Percentiles rank a stretch among this genome's conserved stretches.
Evolutionary conservation across 2,888 invertebrate species (phyloP).

Genomic region (Aproaerema taeniolella): DNA sequence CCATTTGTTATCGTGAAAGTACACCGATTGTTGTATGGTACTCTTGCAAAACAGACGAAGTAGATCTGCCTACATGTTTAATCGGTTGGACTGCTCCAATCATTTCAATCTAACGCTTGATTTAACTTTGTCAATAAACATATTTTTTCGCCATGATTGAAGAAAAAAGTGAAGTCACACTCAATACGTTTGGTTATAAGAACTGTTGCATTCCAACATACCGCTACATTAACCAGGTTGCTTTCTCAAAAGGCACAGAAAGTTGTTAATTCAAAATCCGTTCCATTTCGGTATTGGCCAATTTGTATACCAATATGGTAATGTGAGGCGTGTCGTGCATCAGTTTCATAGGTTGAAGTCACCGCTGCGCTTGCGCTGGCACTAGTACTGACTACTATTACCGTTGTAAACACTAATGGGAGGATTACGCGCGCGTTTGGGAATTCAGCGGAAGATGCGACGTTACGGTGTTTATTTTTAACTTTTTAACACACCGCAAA

Average conservation of each 20-base stretch:
- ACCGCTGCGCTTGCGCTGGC: too few species aligned
- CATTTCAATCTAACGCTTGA: conserved; percentile 38
- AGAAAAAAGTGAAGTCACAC: conserved; percentile 36
- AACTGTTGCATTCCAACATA: conserved; percentile 36
- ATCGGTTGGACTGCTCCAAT: conserved; percentile 45
- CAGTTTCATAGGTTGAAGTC: conserved; percentile 6
- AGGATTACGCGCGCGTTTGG: conserved; percentile 29
- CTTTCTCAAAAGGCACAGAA: conserved; percentile 37
- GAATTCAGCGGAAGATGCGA: conserved; percentile 36
- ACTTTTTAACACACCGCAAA: conserved; percentile 47
- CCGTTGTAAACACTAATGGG: conserved; percentile 5
- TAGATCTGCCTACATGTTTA: conserved; percentile 45
- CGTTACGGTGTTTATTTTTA: conserved; percentile 34
- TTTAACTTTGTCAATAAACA: conserved; percentile 33
- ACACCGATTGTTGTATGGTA: conserved; percentile 50
- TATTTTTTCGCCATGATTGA: too few species aligned
- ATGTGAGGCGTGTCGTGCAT: conserved; percentile 10
- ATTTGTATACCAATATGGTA: conserved; percentile 11
- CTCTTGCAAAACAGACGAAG: conserved; percentile 36
- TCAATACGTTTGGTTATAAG: conserved; percentile 27
- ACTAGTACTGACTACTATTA: conserved; percentile 4
- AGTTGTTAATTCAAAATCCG: conserved; percentile 10
- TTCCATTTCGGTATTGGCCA: conserved; percentile 12
- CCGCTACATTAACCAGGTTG: conserved; percentile 46
- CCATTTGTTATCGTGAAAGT: conserved; percentile 70